Evolutionary conservation across 2,113 vertebrate genomes (phyloP).

Genomic region (Alligator mississippiensis): DNA sequence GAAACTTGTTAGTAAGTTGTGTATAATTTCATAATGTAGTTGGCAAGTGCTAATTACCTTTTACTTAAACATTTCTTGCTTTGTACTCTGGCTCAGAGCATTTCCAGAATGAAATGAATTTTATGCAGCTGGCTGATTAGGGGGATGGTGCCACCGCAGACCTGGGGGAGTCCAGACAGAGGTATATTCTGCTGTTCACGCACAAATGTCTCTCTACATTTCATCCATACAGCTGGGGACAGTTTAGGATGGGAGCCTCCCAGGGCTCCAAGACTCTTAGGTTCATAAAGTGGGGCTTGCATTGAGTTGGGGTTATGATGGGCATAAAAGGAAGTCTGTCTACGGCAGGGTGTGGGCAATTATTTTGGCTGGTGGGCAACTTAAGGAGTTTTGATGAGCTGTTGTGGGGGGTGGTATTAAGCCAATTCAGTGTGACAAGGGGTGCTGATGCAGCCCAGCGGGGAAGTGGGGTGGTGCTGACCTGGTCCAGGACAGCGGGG

Average conservation of each 20-base stretch:
- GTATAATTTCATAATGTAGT: conserved; percentile 71
- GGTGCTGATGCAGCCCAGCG: too few species aligned
- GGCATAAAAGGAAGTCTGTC: not conserved
- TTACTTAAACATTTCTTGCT: conserved; percentile 70
- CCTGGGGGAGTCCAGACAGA: fast-evolving
- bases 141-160: fast-evolving
- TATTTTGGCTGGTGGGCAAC: too few species aligned
- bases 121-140: conserved; percentile 41
- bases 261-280: not conserved
- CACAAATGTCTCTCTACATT: not conserved
- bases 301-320: not conserved
- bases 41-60: conserved; percentile 77
- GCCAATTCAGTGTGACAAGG: too few species aligned
- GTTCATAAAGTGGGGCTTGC: not conserved
- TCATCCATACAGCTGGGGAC: fast-evolving
- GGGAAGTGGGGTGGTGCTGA: too few species aligned
- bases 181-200: fast-evolving
- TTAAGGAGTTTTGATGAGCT: too few species aligned
- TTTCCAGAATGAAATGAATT: conserved; percentile 30
- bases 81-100: conserved; percentile 57
- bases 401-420: too few species aligned
- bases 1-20: conserved; percentile 73
- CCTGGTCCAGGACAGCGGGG: too few species aligned
- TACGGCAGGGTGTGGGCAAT: not conserved
- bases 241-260: not conserved